Evolutionary conservation across 2,113 vertebrate species (phyloP), one percentile per base, ranked within the genome.

Genomic region (Jaculus jaculus): DNA sequence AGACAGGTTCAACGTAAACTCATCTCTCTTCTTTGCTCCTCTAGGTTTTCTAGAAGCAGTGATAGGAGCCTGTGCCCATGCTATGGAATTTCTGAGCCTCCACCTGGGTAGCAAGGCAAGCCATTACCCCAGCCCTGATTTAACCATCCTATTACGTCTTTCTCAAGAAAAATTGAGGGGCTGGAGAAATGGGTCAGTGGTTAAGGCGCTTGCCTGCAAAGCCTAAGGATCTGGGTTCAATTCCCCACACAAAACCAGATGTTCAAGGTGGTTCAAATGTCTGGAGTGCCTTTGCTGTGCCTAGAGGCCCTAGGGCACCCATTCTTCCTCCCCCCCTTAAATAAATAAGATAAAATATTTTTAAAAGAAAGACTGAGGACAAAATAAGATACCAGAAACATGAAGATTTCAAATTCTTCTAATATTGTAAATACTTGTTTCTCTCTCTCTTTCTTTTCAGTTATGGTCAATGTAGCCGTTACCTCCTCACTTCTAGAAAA

Each of bases 1-100:
- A 99, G 95, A 99, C 99, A 60, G 99, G 97, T 95, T 99, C 99
- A 94, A 99, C 99, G 99, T 99, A 99, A 73, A 99, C 99, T 1
- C 99, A 97, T 75, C 99, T 93, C 99, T 99, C 20, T 20, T 8
- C 37, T 30, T 12, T 30, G 60, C 30, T 82, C 63, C 80, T 65
- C 26, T 11, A 9, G 18, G 11, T 82, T 58, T 32, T 39, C 80
- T 42, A 37, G 9, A 4, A 30, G 17, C 28, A 61, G 61, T 17
- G n/a, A 65, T 26, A 2, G 60, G 79, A 82, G 60, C 34, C 24
- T 2, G 1, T 65, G 17, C 79, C 13, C 23, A n/a, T 60, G 54
- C 54, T 80, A 54, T 37, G 32, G 77, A 63, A 58, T 28, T 34
- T 34, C 34, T 61, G 16, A 39, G 58, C 28, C 79, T 60, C 39